Conservation (phyloP, 1,140 invertebrate genomes). For the Drosophila suzukii region DNA sequence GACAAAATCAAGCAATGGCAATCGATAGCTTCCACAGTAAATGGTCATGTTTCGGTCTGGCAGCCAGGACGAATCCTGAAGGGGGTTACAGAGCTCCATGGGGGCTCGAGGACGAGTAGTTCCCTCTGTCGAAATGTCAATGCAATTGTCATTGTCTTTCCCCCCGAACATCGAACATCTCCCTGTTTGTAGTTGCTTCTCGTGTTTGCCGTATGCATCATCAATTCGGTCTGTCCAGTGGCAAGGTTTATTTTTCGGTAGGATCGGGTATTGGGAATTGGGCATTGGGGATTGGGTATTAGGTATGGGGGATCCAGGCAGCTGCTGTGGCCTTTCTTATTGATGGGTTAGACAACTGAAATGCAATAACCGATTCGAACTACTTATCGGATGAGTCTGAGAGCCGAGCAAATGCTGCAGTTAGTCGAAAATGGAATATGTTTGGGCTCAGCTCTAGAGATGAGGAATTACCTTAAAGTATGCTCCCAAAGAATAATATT, state of each 20-base stretch:
- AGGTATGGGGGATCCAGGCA: conserved; percentile 9
- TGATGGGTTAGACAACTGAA: conserved; percentile 63
- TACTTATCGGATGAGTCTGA: conserved; percentile 45
- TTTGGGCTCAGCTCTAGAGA: neutral
- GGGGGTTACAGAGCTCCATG: conserved; percentile 12
- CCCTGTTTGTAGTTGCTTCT: conserved; percentile 34
- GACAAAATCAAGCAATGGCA: conserved; percentile 81
- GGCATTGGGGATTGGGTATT: neutral
- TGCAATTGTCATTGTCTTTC: conserved; percentile 72
- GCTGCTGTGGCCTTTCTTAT: conserved; percentile 56
- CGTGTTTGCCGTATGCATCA: conserved; percentile 76
- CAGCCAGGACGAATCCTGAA: conserved; percentile 33
- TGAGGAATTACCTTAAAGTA: no score
- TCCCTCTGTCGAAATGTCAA: conserved; percentile 71
- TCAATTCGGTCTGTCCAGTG: conserved; percentile 63
- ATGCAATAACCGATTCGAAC: conserved; percentile 67
- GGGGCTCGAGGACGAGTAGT: conserved; percentile 18
- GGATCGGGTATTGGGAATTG: neutral
- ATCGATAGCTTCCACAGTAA: conserved; percentile 68
- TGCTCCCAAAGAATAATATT: no score
- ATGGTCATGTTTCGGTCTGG: conserved; percentile 80
- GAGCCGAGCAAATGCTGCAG: conserved; percentile 2
- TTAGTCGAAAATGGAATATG: neutral
- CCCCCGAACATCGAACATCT: neutral
- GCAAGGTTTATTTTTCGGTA: conserved; percentile 24